Conservation (phyloP, 1,140 invertebrate genomes). For the Nebria ingens region DNA sequence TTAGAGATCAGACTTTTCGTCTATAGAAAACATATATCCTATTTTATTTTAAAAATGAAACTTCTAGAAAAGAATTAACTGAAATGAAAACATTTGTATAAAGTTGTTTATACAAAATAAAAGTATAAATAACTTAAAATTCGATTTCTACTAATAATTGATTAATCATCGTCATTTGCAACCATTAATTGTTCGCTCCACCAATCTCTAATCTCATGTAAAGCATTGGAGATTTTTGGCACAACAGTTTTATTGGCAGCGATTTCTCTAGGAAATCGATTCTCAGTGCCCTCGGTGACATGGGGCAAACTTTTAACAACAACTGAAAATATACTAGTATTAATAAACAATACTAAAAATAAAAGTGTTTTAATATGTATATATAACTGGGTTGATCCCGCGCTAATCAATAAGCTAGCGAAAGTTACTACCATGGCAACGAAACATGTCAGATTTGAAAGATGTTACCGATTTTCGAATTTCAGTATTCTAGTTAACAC, state of each 20-base stretch:
- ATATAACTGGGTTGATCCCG: not conserved
- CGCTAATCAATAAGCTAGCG: not conserved
- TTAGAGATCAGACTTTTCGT: too few species aligned
- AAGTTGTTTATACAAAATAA: too few species aligned
- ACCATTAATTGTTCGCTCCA: slow-evolving; percentile 33
- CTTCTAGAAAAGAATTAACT: too few species aligned
- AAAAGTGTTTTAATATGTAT: slow-evolving; percentile 1
- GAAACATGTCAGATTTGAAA: not conserved
- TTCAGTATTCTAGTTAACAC: too few species aligned
- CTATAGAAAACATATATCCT: too few species aligned
- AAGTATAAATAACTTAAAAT: too few species aligned
- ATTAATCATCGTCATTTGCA: slow-evolving; percentile 32
- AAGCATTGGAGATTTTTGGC: slow-evolving; percentile 30
- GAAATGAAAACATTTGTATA: too few species aligned
- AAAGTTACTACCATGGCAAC: not conserved
- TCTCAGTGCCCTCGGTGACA: slow-evolving; percentile 26
- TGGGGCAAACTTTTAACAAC: slow-evolving; percentile 28
- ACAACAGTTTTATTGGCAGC: slow-evolving; percentile 29
- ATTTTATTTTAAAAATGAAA: too few species aligned
- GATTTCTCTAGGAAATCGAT: slow-evolving; percentile 28
- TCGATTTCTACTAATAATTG: too few species aligned
- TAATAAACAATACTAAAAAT: too few species aligned
- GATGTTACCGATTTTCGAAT: not conserved
- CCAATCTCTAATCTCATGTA: slow-evolving; percentile 33
- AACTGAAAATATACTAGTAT: too few species aligned